Evolutionary conservation across 2,797 vertebrate species (phyloP), one percentile per base, ranked within the genome.

Genomic region (Natrix natrix): DNA sequence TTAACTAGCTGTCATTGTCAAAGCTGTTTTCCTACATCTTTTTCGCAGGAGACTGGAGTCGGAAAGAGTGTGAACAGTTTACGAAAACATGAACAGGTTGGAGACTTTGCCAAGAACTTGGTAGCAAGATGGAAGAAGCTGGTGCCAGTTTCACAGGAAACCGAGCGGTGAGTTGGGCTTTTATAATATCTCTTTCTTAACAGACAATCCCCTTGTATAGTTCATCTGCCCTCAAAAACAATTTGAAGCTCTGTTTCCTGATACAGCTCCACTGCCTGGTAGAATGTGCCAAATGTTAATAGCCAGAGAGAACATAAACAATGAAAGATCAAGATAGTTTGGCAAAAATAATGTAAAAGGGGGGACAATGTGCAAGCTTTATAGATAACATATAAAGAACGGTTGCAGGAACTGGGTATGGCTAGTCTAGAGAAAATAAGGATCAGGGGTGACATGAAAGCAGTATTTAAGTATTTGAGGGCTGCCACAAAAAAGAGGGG

Each of bases 61-160:
- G 99, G 99, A n/a, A 99, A 99, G 96, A 98, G 99, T 8, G 99
- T 99, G 95, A 99, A 99, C 96, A 98, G 99, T 69, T 98, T 99
- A 59, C 97, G 99, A 95, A 99, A 99, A 94, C 98, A 99, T 0
- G 98, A 99, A 87, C 94, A 98, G 0, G 99, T 98, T 0, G 99
- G 99, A 91, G 98, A 98, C 22, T 95, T 98, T 88, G 99, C 99
- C 0, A 99, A 98, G 97, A 98, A 96, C 95, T 98, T 99, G 0
- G 99, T 99, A 78, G 98, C 98, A 91, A 98, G 98, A 96, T 99
- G 99, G 99, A 99, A 99, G 98, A 99, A 99, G 95, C 97, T 99
- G 93, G 99, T 99, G 95, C 99, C 99, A 0, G 98, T 99, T 94
- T 98, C 99, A n/a, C 98, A 98, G 54, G 97, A 98, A 94, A 93